Evolutionary conservation across 2,888 invertebrate genomes (phyloP).

Genomic region (Alsophila aescularia): DNA sequence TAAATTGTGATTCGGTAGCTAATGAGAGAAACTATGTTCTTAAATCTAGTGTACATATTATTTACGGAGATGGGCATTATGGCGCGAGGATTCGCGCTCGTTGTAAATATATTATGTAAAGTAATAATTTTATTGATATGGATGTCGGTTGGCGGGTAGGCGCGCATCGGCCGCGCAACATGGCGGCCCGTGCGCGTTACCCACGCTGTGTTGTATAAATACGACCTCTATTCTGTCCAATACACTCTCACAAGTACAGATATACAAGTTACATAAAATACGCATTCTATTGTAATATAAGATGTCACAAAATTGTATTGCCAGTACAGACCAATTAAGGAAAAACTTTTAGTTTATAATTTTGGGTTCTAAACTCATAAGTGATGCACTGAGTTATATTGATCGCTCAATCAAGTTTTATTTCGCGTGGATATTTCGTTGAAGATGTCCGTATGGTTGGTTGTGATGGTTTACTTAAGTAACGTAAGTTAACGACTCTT

Average conservation of each 20-base stretch:
- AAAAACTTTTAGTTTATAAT: constrained; percentile 71
- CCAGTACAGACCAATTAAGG: constrained; percentile 74
- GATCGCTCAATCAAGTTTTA: constrained; percentile 72
- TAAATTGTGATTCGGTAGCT: constrained; percentile 85
- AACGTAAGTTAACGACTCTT: constrained; percentile 71
- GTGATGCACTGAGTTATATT: constrained; percentile 65
- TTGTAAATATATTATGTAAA: constrained; percentile 83
- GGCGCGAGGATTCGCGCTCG: constrained; percentile 70
- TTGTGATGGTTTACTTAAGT: constrained; percentile 85
- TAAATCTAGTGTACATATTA: constrained; percentile 82
- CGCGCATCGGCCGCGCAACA: constrained; percentile 38
- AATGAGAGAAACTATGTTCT: constrained; percentile 84
- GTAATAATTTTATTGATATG: constrained; percentile 73
- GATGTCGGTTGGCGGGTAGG: constrained; percentile 59
- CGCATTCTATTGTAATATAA: constrained; percentile 69
- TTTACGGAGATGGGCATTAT: constrained; percentile 80
- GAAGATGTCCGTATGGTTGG: constrained; percentile 82
- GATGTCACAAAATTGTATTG: constrained; percentile 78
- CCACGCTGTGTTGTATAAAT: constrained; percentile 59
- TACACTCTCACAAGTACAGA: constrained; percentile 74
- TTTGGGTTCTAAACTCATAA: constrained; percentile 72
- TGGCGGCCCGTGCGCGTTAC: constrained; percentile 20
- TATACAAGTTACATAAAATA: constrained; percentile 73
- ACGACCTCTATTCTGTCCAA: constrained; percentile 78
- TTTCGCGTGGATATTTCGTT: constrained; percentile 73